A percentile compares a stretch with the other conserved stretches of the same genome.
These are phyloP conservation scores for Germaria angustata DNA, from an alignment of 2,888 invertebrate genomes.

Conservation along the genomic window DNA sequence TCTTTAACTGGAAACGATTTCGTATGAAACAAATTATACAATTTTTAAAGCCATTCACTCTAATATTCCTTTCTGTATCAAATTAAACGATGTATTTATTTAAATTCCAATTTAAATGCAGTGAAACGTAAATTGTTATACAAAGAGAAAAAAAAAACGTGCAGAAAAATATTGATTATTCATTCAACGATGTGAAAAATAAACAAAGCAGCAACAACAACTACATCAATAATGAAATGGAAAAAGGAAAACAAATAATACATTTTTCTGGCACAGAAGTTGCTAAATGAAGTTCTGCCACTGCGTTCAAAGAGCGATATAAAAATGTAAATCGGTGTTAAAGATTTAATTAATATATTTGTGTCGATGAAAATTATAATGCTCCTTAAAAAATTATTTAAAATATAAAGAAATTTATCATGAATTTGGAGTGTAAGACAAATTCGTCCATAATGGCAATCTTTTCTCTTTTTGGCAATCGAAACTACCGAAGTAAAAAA, in stretches of 20 bases:
- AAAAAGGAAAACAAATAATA: neutral
- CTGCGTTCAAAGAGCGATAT: too few species aligned
- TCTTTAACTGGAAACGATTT: too few species aligned
- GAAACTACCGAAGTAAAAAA: too few species aligned
- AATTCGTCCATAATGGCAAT: too few species aligned
- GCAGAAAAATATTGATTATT: constrained; percentile 47
- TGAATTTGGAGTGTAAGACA: too few species aligned
- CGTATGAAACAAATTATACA: too few species aligned
- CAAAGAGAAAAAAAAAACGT: neutral
- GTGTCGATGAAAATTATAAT: too few species aligned
- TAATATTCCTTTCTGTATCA: neutral
- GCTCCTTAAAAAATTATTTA: too few species aligned
- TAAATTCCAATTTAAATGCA: constrained; percentile 26
- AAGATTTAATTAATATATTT: neutral
- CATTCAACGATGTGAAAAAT: constrained; percentile 51
- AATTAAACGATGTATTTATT: constrained; percentile 14
- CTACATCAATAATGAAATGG: neutral
- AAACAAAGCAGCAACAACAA: constrained; percentile 48
- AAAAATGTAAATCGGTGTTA: too few species aligned
- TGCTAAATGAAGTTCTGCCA: neutral
- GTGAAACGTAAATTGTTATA: constrained; percentile 33
- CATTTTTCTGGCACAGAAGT: neutral
- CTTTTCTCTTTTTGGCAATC: too few species aligned
- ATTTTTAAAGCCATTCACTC: neutral
- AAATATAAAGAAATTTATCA: too few species aligned